Percentiles rank a stretch among this genome's conserved stretches.
These are phyloP conservation scores for Temnothorax curvispinosus DNA, from an alignment of 1,140 invertebrate genomes.

Conservation along the genomic window DNA sequence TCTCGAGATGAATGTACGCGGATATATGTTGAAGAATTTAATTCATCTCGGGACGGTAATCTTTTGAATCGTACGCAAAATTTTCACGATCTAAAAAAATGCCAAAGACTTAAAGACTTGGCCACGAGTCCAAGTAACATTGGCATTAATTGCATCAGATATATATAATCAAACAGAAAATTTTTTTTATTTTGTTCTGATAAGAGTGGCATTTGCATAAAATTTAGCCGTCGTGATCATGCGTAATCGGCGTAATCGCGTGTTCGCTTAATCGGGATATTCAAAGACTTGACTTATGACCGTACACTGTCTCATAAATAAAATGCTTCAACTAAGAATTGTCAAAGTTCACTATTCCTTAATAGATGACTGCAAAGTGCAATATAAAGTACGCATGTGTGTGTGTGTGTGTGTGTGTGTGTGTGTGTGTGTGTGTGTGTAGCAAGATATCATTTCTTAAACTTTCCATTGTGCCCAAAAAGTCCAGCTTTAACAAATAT, in stretches of 20 bases:
- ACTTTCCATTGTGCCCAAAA: neutral
- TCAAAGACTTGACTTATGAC: slow-evolving; percentile 12
- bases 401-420: too few species aligned
- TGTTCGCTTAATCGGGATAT: slow-evolving; percentile 9
- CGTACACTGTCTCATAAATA: slow-evolving; percentile 3
- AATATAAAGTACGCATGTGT: neutral
- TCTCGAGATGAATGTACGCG: too few species aligned
- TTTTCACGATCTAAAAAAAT: neutral
- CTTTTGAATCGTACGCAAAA: neutral
- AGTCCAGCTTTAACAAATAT: neutral
- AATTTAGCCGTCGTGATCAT: slow-evolving; percentile 15
- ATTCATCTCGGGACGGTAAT: neutral
- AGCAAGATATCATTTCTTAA: neutral
- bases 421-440: too few species aligned
- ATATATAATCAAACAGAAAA: neutral
- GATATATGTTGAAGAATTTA: neutral
- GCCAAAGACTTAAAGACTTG: neutral
- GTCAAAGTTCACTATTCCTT: neutral
- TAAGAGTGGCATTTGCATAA: slow-evolving; percentile 21
- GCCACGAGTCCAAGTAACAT: neutral
- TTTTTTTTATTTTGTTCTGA: neutral
- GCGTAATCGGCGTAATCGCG: slow-evolving; percentile 4
- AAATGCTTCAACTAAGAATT: neutral
- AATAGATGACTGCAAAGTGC: neutral
- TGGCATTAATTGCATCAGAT: slow-evolving; percentile 28